Base-by-base conservation (phyloP, 2,888 invertebrate genomes). In the Acronicta aceris region DNA sequence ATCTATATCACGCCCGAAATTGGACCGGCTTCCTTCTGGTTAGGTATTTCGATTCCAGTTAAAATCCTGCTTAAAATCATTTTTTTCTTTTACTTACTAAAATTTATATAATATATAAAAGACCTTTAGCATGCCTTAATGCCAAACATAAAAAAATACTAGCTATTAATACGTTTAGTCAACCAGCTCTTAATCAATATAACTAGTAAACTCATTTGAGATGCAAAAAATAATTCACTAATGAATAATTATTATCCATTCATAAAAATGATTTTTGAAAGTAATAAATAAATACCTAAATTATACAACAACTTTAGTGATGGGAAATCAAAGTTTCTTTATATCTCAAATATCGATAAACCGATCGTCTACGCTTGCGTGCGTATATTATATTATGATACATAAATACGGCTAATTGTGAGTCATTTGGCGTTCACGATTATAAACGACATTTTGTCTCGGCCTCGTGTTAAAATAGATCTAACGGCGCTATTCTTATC, bases 401-500 rank as follows among this genome's bases (percentile, higher is more conserved):
- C 59, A 66, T 66, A 59, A 73, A 72, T 72, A 61, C 58, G 17
- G 21, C 54, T 62, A 61, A 72, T 69, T 71, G 64, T 71, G 71
- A 71, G 43, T 71, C 71, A 71, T 71, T 57, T 52, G 58, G 65
- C 68, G 68, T 71, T 60, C 69, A 65, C 61, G 48, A 72, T 62
- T 62, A 73, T 53, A 62, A 70, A 69, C 55, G 73, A 62, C 59
- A 70, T 70, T 65, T 73, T 66, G 62, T 69, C 62, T 66, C 59
- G 59, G 57, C 53, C 66, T 61, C 59, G 50, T 42, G 52, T 71
- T 73, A 60, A 73, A 73, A 73, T 73, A 73, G 70, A 70, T 63
- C 70, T 66, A 53, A 73, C 62, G 66, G 56, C 47, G 60, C 72
- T 72, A 72, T 73, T 70, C 70, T 70, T 70, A 63, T 73, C 66